Percentiles rank a stretch among this genome's conserved stretches.
Evolutionary conservation across 2,113 vertebrate species (phyloP).

Genomic region (Lampris megalopsis): DNA sequence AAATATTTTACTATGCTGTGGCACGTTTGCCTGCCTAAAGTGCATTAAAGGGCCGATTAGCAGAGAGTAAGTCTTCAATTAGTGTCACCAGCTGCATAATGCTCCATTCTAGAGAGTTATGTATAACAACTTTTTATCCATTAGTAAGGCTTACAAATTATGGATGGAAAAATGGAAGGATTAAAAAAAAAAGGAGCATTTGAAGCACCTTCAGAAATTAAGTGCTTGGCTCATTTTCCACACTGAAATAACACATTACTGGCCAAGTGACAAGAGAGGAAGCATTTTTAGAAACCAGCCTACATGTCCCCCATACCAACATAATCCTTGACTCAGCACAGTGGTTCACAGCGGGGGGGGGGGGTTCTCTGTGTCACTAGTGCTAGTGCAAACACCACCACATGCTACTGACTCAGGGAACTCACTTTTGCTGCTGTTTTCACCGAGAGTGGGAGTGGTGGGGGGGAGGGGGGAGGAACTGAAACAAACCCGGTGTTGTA

Average conservation of each 20-base stretch:
- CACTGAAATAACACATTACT: conserved; percentile 17
- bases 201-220: conserved; percentile 1
- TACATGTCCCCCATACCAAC: conserved; percentile 28
- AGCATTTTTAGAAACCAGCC: conserved; percentile 24
- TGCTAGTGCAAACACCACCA: conserved; percentile 19
- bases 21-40: too few species aligned
- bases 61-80: neutral
- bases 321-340: conserved; percentile 58
- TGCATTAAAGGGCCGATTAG: neutral
- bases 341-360: conserved; percentile 5
- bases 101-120: conserved; percentile 8
- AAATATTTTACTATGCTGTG: neutral
- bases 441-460: conserved; percentile 23
- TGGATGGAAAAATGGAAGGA: conserved; percentile 26
- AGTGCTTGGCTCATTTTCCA: neutral
- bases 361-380: conserved; percentile 31
- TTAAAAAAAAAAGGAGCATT: conserved; percentile 9
- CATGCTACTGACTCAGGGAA: conserved; percentile 59
- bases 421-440: conserved; percentile 39
- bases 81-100: conserved; percentile 3
- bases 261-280: conserved; percentile 15
- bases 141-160: conserved; percentile 17
- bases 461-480: conserved; percentile 2
- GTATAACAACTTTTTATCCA: conserved; percentile 9
- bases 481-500: conserved; percentile 42